Evolutionary conservation across 2,113 vertebrate genomes (phyloP), one percentile per base, ranked within the genome.

Genomic region (Elachura formosa): DNA sequence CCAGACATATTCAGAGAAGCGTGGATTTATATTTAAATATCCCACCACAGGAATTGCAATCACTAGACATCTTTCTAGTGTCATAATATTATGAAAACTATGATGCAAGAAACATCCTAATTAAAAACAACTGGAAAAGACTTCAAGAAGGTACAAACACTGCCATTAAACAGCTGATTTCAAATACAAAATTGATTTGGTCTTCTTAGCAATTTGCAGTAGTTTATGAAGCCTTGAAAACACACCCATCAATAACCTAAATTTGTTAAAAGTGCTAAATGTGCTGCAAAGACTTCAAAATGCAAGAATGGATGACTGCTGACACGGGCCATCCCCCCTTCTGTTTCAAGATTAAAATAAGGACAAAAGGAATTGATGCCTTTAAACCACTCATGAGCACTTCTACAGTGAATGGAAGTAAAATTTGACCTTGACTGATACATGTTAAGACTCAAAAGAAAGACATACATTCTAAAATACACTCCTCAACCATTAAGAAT

Each of bases 131-230:
- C 1, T 19, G 0, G 0, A 31, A 69, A 58, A 52, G 84, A 76
- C 12, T 24, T 38, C 7, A 67, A 14, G 75, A 89, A 52, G 55
- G 43, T 41, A 63, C 5, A 89, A 67, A 34, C 40, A 64, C 56
- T 61, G 61, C 28, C 34, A 80, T 84, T 92, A 92, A 87, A 85
- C 24, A 94, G 80, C 4, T 62, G 66, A 95, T 84, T 96, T 91
- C 59, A 91, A 96, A 96, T 41, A 91, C 17, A 87, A 95, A 93
- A 72, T 25, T 87, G 86, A 95, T 94, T 83, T 82, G 52, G 54
- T 90, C 86, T 80, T 83, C 83, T 91, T 56, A 95, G 64, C 12
- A 76, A 95, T 67, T 87, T 87, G 28, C 54, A 83, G 49, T 12
- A 71, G 28, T 77, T 77, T 87, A 64, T 61, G 85, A 91, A 79